Conservation (phyloP, 2,888 invertebrate species). For the Andrena minutula region DNA sequence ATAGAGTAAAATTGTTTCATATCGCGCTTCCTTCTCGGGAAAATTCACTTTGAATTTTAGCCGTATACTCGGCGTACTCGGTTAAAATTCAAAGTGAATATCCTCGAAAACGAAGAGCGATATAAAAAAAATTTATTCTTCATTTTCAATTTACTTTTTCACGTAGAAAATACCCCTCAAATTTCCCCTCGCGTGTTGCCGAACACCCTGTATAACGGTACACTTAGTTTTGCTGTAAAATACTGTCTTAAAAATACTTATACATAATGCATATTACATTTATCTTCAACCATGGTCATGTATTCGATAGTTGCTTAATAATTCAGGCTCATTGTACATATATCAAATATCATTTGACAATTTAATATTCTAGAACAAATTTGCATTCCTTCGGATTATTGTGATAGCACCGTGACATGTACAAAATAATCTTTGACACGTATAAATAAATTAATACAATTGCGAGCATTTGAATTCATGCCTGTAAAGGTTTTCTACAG, state of each 20-base stretch:
- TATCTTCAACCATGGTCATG: slow-evolving; percentile 41
- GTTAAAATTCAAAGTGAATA: too few species aligned
- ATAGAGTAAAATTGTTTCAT: too few species aligned
- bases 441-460: slow-evolving; percentile 59
- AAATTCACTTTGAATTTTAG: too few species aligned
- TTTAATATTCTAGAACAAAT: slow-evolving; percentile 56
- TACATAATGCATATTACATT: slow-evolving; percentile 29
- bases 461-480: slow-evolving; percentile 31
- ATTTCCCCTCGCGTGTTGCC: too few species aligned
- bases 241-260: slow-evolving; percentile 41
- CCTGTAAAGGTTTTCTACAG: slow-evolving; percentile 26
- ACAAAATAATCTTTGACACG: slow-evolving; percentile 68
- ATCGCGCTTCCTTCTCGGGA: too few species aligned
- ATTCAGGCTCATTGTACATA: slow-evolving; percentile 66
- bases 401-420: slow-evolving; percentile 72
- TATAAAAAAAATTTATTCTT: too few species aligned
- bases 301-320: slow-evolving; percentile 43
- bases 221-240: slow-evolving; percentile 55
- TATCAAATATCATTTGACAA: slow-evolving; percentile 41
- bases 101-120: too few species aligned
- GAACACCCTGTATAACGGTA: slow-evolving; percentile 21
- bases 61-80: too few species aligned
- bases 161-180: too few species aligned
- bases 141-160: too few species aligned
- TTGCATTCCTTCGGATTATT: slow-evolving; percentile 67